Evolutionary conservation across 2,113 vertebrate species (phyloP).

Genomic region (Gopherus evgoodei): DNA sequence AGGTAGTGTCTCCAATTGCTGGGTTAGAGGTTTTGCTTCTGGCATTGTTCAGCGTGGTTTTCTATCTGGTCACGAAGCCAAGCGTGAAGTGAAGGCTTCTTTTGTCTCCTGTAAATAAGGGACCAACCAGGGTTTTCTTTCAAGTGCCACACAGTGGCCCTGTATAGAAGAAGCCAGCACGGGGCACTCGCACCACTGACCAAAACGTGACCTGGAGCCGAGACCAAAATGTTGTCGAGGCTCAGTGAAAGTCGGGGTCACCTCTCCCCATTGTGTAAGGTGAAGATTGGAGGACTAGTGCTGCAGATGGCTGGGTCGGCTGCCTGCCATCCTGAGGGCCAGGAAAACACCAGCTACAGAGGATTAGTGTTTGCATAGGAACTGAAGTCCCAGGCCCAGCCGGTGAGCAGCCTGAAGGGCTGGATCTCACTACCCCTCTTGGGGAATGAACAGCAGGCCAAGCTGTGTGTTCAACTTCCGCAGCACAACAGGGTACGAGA

Average conservation of each 20-base stretch:
- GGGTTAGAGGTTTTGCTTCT: conserved; percentile 24
- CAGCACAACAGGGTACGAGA: no score
- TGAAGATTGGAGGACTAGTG: neutral
- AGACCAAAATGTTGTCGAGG: neutral
- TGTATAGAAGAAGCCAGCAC: neutral
- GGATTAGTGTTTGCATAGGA: no score
- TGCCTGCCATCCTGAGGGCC: no score
- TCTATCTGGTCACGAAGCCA: neutral
- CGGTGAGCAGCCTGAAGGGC: no score
- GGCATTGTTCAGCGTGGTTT: conserved; percentile 65
- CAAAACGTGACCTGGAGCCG: neutral
- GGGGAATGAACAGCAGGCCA: no score
- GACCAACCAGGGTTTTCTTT: neutral
- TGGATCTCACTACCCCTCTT: no score
- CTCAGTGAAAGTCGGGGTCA: neutral
- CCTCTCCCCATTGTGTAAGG: neutral
- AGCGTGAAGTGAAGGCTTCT: neutral
- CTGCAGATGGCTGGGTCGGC: no score
- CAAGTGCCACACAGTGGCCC: neutral
- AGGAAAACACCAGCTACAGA: no score
- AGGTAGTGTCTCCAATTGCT: conserved; percentile 54
- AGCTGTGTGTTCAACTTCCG: no score
- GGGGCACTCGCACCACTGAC: no score
- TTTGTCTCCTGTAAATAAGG: neutral
- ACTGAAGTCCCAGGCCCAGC: no score